Evolutionary conservation across 2,113 vertebrate genomes (phyloP).

Genomic region (Madoqua kirkii): DNA sequence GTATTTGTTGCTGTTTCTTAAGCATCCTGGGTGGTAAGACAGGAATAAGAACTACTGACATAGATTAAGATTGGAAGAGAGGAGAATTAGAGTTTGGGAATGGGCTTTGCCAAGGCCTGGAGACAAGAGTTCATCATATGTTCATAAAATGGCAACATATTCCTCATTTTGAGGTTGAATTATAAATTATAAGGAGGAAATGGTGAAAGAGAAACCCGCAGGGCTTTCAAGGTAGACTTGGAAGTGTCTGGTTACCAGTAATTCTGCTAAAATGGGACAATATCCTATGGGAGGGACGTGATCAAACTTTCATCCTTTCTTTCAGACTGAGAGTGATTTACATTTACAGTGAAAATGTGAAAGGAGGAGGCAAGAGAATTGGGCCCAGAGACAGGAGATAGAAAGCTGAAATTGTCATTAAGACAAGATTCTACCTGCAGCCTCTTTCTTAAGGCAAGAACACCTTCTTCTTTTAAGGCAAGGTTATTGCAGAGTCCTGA

Average conservation of each 20-base stretch:
- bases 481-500: background rate
- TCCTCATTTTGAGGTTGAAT: background rate
- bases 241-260: background rate
- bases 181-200: background rate
- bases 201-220: background rate
- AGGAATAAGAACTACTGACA: background rate
- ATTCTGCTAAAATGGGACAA: background rate
- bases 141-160: background rate
- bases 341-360: background rate
- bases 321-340: background rate
- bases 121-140: background rate
- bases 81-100: background rate
- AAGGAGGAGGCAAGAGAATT: background rate
- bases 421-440: background rate
- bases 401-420: background rate
- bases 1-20: background rate
- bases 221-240: background rate
- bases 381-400: background rate
- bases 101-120: background rate
- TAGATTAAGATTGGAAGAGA: background rate
- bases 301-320: background rate
- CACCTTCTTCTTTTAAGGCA: background rate
- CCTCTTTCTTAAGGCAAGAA: background rate
- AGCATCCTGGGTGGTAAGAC: background rate
- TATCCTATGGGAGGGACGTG: background rate